phyloP scores from a whole-genome alignment of 1,140 invertebrate species.

The Achroia grisella region DNA sequence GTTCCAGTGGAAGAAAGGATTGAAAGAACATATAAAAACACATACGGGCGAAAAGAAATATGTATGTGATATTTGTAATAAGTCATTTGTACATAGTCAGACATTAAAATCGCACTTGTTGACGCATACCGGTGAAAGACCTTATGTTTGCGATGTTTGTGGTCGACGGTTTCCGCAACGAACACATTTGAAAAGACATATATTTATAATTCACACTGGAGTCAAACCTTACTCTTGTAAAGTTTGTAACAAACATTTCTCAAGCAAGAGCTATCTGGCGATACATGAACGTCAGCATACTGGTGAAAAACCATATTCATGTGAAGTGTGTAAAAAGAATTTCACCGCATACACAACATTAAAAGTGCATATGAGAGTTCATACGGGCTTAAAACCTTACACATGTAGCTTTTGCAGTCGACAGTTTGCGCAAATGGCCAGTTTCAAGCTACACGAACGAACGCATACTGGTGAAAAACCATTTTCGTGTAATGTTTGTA shows the following conservation, averaged over 20 bases:
- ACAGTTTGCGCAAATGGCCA: slow-evolving; percentile 83
- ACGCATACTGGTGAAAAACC: slow-evolving; percentile 89
- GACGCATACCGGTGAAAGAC: slow-evolving; percentile 90
- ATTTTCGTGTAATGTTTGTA: slow-evolving; percentile 78
- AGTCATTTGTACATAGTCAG: slow-evolving; percentile 84
- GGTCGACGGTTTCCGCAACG: slow-evolving; percentile 87
- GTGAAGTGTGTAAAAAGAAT: slow-evolving; percentile 64
- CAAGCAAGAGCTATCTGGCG: slow-evolving; percentile 78
- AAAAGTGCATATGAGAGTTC: slow-evolving; percentile 77
- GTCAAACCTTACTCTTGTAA: slow-evolving; percentile 88
- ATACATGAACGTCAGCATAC: slow-evolving; percentile 73
- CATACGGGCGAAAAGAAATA: slow-evolving; percentile 73
- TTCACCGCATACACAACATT: slow-evolving; percentile 69
- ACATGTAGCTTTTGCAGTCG: slow-evolving; percentile 84
- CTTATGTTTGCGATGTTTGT: slow-evolving; percentile 89
- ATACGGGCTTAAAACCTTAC: slow-evolving; percentile 78
- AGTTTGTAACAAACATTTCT: slow-evolving; percentile 90
- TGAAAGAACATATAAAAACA: slow-evolving; percentile 57
- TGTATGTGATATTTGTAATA: slow-evolving; percentile 81
- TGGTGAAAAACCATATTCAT: slow-evolving; percentile 75
- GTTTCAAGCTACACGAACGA: slow-evolving; percentile 87
- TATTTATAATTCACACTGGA: slow-evolving; percentile 87
- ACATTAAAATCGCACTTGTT: slow-evolving; percentile 86
- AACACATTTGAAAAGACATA: slow-evolving; percentile 85
- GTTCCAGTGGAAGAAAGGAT: slow-evolving; percentile 46